phyloP scores from a whole-genome alignment of 1,140 invertebrate species.

The Octopus sinensis region DNA sequence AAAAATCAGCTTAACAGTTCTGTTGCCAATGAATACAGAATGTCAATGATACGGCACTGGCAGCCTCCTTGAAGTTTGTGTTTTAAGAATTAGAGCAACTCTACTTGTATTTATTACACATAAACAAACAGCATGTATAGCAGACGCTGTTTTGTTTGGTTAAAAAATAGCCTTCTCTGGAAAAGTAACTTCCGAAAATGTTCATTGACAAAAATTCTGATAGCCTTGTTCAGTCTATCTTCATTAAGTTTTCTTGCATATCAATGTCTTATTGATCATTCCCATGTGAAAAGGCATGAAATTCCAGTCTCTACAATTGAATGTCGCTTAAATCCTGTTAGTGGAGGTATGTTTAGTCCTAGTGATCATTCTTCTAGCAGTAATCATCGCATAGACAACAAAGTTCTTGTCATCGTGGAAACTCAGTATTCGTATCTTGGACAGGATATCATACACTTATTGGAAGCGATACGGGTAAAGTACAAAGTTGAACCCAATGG shows the following conservation, averaged over 20 bases:
- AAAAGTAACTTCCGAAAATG: constrained; percentile 21
- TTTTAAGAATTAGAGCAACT: too few species aligned
- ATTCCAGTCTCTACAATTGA: constrained; percentile 28
- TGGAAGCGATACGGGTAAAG: constrained; percentile 91
- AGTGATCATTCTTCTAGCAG: constrained; percentile 74
- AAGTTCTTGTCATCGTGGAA: constrained; percentile 92
- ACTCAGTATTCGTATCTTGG: constrained; percentile 88
- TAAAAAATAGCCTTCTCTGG: neutral
- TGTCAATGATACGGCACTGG: neutral
- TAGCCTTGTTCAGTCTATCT: constrained; percentile 21
- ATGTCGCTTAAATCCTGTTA: constrained; percentile 24
- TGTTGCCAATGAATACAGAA: neutral
- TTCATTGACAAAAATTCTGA: constrained; percentile 24
- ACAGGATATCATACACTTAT: constrained; percentile 83
- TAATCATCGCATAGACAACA: constrained; percentile 79
- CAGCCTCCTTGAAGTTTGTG: neutral
- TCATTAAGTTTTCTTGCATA: constrained; percentile 29
- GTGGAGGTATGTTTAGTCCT: constrained; percentile 29
- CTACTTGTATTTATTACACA: too few species aligned
- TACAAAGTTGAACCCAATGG: constrained; percentile 88
- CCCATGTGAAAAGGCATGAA: constrained; percentile 1
- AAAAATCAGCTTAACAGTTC: too few species aligned
- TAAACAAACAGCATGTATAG: neutral
- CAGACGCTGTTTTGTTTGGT: constrained; percentile 11
- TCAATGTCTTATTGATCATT: constrained; percentile 21